Base-by-base conservation (phyloP, 2,888 invertebrate species). In the Pyrrhosoma nymphula region DNA sequence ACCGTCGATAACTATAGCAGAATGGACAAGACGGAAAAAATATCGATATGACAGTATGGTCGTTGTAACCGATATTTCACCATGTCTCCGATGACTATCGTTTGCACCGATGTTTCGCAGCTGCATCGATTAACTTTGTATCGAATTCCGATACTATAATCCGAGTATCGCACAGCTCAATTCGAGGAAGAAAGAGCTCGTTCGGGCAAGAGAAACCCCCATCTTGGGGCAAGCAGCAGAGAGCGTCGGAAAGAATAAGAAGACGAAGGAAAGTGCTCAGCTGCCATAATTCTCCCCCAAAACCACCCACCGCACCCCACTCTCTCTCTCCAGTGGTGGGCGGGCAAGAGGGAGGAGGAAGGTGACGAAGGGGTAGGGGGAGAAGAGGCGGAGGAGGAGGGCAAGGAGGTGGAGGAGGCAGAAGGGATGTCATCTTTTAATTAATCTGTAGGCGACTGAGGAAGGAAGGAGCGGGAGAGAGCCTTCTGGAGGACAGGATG, bases 391-490 rank as follows among this genome's bases (percentile, higher is more conserved):
- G 47, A 20, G 16, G 88, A 89, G 35, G 82, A 82, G 82, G 69
- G 69, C 12, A 26, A 30, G 75, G 60, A 69, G 23, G 69, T 20
- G 26, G n/a, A 16, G 35, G 56, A 16, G 89, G 47, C 20, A n/a
- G 88, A 89, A 16, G 82, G n/a, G 82, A n/a, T 35, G 60, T 91
- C 91, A 91, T 91, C 91, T 91, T 91, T 91, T 91, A 91, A 91
- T 91, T 91, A 91, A 91, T 91, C 91, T 91, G 63, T 63, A 91
- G 60, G 91, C 91, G 60, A 60, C 4, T 4, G 60, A 60, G 60
- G 60, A 60, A 91, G 91, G 91, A 35, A 91, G 56, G 20, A n/a
- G 30, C n/a, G 30, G 60, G 60, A 56, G 60, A n/a, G 91, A 30
- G 82, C 69, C 56, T 56, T 55, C 30, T 56, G 56, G 56, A 90